Conservation (phyloP, 2,888 invertebrate species). For the Odontocerum albicorne region DNA sequence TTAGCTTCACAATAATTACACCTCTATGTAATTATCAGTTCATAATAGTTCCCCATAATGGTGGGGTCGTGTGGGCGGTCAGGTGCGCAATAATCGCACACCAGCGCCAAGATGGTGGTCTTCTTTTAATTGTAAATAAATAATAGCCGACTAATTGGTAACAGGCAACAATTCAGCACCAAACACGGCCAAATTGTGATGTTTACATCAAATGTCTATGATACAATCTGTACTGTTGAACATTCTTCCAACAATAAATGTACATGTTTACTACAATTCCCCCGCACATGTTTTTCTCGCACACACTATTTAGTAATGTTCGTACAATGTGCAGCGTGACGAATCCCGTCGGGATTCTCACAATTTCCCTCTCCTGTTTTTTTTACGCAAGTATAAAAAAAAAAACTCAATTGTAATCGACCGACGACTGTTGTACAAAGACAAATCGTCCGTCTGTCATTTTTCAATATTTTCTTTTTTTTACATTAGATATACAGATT, state of each 20-base stretch:
- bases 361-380: too few species aligned
- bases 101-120: conserved; percentile 9
- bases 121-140: conserved; percentile 21
- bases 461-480: not conserved
- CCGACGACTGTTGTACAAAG: not conserved
- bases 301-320: conserved; percentile 12
- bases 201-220: conserved; percentile 11
- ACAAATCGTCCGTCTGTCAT: not conserved
- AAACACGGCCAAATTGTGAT: conserved; percentile 2
- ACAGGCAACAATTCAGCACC: conserved; percentile 14
- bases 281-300: conserved; percentile 11
- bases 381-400: conserved; percentile 6
- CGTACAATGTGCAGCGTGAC: conserved; percentile 6
- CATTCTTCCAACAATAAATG: conserved; percentile 7
- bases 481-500: not conserved
- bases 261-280: conserved; percentile 1
- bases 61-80: not conserved
- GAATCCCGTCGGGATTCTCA: too few species aligned
- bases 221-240: conserved; percentile 11
- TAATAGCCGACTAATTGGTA: conserved; percentile 25
- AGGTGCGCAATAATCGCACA: not conserved
- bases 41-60: not conserved
- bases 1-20: conserved; percentile 1
- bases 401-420: too few species aligned
- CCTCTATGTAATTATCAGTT: conserved; percentile 9